A percentile compares a stretch with the other conserved stretches of the same genome.
These are phyloP conservation scores for Atopsyche davidsoni DNA, from an alignment of 1,140 invertebrate species.

Conservation along the genomic window DNA sequence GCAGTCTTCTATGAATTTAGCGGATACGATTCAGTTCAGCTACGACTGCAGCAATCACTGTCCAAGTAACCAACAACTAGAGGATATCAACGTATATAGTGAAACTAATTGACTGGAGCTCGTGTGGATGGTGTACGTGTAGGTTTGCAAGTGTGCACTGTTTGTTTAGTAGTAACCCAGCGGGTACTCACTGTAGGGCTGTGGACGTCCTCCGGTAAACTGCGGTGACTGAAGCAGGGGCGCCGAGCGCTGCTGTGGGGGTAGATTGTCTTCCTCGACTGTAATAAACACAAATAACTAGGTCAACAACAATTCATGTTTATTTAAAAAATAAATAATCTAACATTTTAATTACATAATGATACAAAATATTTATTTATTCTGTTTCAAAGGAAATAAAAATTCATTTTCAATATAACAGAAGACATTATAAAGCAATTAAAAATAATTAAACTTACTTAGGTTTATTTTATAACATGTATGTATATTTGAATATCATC, in stretches of 20 bases:
- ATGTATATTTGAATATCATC: no score
- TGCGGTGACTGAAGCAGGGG: slow-evolving; percentile 79
- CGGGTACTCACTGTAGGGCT: slow-evolving; percentile 79
- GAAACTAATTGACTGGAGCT: neutral
- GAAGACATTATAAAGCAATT: no score
- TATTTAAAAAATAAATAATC: slow-evolving; percentile 8
- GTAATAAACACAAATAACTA: slow-evolving; percentile 28
- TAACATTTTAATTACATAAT: no score
- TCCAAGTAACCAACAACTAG: neutral
- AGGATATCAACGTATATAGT: neutral
- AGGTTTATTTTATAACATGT: no score
- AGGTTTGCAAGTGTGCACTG: no score
- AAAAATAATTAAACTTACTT: no score
- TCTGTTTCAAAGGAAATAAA: no score
- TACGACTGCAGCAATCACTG: neutral
- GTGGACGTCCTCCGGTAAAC: slow-evolving; percentile 71
- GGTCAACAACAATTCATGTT: no score
- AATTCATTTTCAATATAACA: no score
- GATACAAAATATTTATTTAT: no score
- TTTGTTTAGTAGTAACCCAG: no score
- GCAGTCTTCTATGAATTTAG: slow-evolving; percentile 1
- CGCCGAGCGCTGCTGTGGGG: slow-evolving; percentile 47
- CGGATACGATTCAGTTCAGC: neutral
- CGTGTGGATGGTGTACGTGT: neutral
- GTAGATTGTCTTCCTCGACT: slow-evolving; percentile 42